These are phyloP conservation scores for Habropoda laboriosa DNA, from an alignment of 1,140 invertebrate species.

Conservation along the genomic window DNA sequence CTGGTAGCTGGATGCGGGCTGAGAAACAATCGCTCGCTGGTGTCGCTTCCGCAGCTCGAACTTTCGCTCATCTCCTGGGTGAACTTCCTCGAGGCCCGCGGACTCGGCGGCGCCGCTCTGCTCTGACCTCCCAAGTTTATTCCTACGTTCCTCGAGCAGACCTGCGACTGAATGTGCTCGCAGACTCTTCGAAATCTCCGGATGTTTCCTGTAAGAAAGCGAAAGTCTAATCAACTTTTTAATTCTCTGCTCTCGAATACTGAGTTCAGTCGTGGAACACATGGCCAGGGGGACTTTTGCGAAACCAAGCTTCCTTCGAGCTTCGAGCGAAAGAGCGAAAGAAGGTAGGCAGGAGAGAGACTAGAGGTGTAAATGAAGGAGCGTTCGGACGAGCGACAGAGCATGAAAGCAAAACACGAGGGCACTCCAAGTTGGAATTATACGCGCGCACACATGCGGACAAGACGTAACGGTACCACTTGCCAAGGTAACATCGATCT, in stretches of 20 bases:
- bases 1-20: slow-evolving; percentile 84
- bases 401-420: not conserved
- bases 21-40: slow-evolving; percentile 87
- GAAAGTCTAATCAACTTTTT: too few relatives aligned
- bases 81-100: slow-evolving; percentile 86
- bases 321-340: too few relatives aligned
- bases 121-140: slow-evolving; percentile 81
- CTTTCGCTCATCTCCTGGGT: slow-evolving; percentile 89
- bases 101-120: slow-evolving; percentile 87
- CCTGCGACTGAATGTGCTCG: slow-evolving; percentile 96
- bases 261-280: too few relatives aligned
- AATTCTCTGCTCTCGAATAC: too few relatives aligned
- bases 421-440: not conserved
- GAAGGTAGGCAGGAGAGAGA: not conserved
- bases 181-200: slow-evolving; percentile 96
- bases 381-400: not conserved
- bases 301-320: too few relatives aligned
- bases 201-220: slow-evolving; percentile 89
- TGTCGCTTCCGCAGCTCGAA: slow-evolving; percentile 91
- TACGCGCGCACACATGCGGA: slow-evolving; percentile 17
- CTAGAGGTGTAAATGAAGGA: not conserved
- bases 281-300: too few relatives aligned
- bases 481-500: slow-evolving; percentile 73
- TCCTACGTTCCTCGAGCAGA: slow-evolving; percentile 83
- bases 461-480: slow-evolving; percentile 52